These are phyloP conservation scores for Emydura subglobosa DNA, from an alignment of 2,113 vertebrate species.

Conservation along the genomic window DNA sequence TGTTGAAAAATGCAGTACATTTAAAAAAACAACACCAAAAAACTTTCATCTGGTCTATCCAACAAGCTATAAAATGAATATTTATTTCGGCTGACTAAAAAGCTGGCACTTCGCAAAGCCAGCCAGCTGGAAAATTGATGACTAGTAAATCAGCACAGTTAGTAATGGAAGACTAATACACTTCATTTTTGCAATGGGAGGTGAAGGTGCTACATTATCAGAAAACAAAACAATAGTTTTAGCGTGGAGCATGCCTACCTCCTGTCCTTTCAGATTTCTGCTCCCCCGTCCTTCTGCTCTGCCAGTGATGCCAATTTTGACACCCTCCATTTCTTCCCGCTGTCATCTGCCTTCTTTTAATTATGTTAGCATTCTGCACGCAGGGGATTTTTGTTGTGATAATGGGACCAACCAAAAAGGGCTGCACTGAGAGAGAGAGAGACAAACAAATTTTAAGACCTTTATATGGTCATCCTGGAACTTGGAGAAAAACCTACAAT, in stretches of 20 bases:
- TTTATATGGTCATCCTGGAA: not conserved
- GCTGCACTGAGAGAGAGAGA: not conserved
- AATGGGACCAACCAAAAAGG: not conserved
- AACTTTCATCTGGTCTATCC: not conserved
- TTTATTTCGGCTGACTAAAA: not conserved
- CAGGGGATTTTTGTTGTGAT: not conserved
- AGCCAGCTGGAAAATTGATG: not conserved
- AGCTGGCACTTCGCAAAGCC: not conserved
- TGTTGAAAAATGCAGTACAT: not conserved
- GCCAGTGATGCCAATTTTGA: not conserved
- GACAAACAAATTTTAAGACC: not conserved
- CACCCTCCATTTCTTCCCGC: not conserved
- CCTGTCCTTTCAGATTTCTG: not conserved
- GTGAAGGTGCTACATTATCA: not conserved
- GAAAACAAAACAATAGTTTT: not conserved
- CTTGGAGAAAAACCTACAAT: not conserved
- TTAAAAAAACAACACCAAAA: not conserved
- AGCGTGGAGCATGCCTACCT: not conserved
- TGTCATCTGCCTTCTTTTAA: not conserved
- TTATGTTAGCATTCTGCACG: not conserved
- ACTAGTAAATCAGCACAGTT: not conserved
- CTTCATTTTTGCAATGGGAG: not conserved
- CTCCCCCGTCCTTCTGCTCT: not conserved
- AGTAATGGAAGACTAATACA: not conserved
- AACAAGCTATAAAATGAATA: not conserved